Evolutionary conservation across 2,797 vertebrate genomes (phyloP).

Genomic region (Sorex maritimensis): DNA sequence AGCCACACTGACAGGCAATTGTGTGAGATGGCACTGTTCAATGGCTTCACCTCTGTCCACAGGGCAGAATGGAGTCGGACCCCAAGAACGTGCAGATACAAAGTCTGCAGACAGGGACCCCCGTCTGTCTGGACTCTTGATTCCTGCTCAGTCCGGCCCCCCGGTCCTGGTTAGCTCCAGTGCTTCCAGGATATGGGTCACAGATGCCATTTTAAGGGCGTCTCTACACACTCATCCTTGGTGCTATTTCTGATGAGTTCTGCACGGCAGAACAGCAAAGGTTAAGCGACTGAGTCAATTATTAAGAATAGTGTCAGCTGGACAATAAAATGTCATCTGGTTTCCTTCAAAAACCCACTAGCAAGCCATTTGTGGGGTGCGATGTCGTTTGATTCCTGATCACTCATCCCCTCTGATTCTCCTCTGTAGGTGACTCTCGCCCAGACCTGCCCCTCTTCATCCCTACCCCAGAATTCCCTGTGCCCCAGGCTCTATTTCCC

Average conservation of each 20-base stretch:
- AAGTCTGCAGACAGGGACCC: too few species aligned
- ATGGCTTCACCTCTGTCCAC: too few species aligned
- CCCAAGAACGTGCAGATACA: too few species aligned
- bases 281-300: neutral
- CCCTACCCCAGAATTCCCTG: too few species aligned
- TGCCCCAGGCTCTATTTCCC: too few species aligned
- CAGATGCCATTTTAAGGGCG: neutral
- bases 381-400: neutral
- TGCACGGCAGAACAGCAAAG: neutral
- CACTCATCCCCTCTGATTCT: neutral
- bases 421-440: too few species aligned
- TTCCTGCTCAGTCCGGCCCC: accelerated
- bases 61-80: too few species aligned
- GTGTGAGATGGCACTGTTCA: accelerated
- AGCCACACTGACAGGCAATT: neutral
- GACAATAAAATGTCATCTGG: neutral
- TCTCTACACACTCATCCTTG: too few species aligned
- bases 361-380: neutral
- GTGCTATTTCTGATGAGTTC: neutral
- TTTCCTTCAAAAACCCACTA: neutral
- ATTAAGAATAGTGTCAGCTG: neutral
- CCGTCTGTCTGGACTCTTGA: neutral
- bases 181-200: neutral
- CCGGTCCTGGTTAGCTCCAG: neutral
- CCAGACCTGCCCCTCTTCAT: too few species aligned